Evolutionary conservation across 1,140 invertebrate species (phyloP).

Genomic region (Sycophaga agraensis): DNA sequence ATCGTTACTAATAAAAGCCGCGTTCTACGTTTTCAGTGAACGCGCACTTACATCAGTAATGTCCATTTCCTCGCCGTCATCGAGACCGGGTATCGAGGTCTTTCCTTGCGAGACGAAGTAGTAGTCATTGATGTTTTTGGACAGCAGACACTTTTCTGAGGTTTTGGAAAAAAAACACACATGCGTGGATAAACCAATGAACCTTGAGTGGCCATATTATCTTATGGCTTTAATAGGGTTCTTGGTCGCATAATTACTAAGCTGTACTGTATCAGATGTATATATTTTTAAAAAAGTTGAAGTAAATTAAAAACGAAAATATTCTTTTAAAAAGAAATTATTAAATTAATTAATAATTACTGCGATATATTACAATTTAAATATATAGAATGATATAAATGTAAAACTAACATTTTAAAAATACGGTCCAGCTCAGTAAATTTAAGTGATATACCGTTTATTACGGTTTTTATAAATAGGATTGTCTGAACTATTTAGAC

Average conservation of each 20-base stretch:
- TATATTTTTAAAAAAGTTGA: too few relatives aligned
- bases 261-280: too few relatives aligned
- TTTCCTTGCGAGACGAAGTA: conserved; percentile 96
- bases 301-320: too few relatives aligned
- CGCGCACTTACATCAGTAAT: conserved; percentile 87
- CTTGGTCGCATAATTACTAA: conserved; percentile 16
- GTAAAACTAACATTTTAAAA: not conserved
- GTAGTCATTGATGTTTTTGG: conserved; percentile 86
- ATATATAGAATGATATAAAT: too few relatives aligned
- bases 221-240: conserved; percentile 44
- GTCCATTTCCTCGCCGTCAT: conserved; percentile 93
- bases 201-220: conserved; percentile 45
- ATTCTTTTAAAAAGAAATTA: too few relatives aligned
- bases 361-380: too few relatives aligned
- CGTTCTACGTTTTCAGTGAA: conserved; percentile 17
- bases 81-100: conserved; percentile 90
- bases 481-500: conserved; percentile 7
- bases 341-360: too few relatives aligned
- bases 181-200: conserved; percentile 48
- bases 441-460: not conserved
- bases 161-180: conserved; percentile 44
- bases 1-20: too few relatives aligned
- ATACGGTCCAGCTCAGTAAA: not conserved
- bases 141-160: conserved; percentile 79
- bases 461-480: not conserved